These are phyloP conservation scores for Apaloderma vittatum DNA, from an alignment of 2,113 vertebrate species.

Conservation along the genomic window DNA sequence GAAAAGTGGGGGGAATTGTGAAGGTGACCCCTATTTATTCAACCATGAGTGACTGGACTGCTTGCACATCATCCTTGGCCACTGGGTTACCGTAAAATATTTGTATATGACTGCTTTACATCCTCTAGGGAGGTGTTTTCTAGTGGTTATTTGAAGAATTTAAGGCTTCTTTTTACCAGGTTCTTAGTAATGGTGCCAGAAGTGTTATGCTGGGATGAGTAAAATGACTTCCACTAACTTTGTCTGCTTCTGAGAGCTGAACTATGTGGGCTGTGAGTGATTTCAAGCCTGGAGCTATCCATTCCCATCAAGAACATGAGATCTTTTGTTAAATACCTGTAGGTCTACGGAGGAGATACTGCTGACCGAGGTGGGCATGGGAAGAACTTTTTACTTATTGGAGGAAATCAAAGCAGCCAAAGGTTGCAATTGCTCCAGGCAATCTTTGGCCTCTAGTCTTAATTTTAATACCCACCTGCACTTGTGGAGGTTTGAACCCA, in stretches of 20 bases:
- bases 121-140: not conserved
- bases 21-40: not conserved
- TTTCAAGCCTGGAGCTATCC: not conserved
- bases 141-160: not conserved
- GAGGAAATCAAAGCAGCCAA: not conserved
- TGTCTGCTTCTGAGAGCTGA: not conserved
- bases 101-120: not conserved
- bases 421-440: not conserved
- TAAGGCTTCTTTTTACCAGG: not conserved
- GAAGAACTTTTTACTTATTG: not conserved
- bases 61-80: not conserved
- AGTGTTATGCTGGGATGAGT: not conserved
- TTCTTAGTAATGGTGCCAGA: not conserved
- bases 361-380: not conserved
- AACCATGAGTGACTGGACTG: not conserved
- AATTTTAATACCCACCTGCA: not conserved
- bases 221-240: not conserved
- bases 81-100: not conserved
- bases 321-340: not conserved
- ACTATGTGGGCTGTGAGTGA: not conserved
- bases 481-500: not conserved
- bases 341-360: not conserved
- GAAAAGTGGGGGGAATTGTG: not conserved
- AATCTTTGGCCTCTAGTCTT: not conserved
- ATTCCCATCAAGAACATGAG: not conserved